Conservation (phyloP, 2,797 vertebrate genomes). For the Micromesistius poutassou region DNA sequence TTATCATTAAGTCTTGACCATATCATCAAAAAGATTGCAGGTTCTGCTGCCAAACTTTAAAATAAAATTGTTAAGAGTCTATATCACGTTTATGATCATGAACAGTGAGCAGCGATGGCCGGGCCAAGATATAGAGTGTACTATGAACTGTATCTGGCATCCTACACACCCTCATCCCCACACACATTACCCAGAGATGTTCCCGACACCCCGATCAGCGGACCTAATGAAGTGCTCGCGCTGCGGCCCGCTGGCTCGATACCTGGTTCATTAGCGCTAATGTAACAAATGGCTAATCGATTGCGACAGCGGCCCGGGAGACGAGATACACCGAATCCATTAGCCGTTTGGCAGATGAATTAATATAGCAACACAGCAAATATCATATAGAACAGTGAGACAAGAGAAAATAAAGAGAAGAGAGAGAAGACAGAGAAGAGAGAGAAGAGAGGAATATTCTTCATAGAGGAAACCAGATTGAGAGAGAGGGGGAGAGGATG, state of each 20-base stretch:
- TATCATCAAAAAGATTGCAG: too few relatives aligned
- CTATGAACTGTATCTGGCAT: not conserved
- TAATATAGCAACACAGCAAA: slow-evolving; percentile 41
- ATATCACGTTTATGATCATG: not conserved
- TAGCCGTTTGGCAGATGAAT: slow-evolving; percentile 53
- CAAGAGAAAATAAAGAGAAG: not conserved
- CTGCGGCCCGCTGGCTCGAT: slow-evolving; percentile 24
- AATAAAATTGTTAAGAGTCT: not conserved
- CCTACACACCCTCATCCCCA: not conserved
- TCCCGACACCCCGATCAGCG: not conserved
- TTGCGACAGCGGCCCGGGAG: slow-evolving; percentile 27
- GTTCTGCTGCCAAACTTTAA: not conserved
- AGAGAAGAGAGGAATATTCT: too few relatives aligned
- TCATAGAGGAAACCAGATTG: too few relatives aligned
- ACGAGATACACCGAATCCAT: slow-evolving; percentile 55
- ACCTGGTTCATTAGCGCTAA: slow-evolving; percentile 32
- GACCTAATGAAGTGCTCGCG: slow-evolving; percentile 13
- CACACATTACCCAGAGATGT: not conserved
- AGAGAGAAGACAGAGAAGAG: not conserved
- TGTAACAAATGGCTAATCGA: slow-evolving; percentile 50
- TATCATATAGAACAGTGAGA: slow-evolving; percentile 35
- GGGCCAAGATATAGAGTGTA: not conserved
- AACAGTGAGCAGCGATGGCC: not conserved
- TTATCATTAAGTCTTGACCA: not conserved
- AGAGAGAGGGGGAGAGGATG: too few relatives aligned